Conservation (phyloP, 1,140 invertebrate genomes). For the Brachystomella parvula region DNA sequence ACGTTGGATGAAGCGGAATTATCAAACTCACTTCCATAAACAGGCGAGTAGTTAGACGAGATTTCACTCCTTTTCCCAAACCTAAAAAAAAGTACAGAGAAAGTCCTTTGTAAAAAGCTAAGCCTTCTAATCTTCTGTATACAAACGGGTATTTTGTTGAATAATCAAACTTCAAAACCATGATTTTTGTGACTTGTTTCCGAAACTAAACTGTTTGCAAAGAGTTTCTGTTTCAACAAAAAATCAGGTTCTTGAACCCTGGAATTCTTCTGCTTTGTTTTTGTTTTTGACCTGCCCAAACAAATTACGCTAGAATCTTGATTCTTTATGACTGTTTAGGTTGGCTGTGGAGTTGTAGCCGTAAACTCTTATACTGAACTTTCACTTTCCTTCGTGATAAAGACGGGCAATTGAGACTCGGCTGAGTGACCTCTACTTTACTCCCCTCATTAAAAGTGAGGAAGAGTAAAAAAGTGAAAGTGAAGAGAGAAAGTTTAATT, state of each 20-base stretch:
- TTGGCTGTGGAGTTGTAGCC: neutral
- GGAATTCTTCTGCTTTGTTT: too few species aligned
- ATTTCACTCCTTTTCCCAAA: conserved; percentile 27
- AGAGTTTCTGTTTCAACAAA: neutral
- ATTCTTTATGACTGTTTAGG: neutral
- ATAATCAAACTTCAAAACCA: neutral
- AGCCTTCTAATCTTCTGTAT: too few species aligned
- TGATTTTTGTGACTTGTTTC: neutral
- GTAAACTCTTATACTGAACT: neutral
- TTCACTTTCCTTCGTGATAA: neutral
- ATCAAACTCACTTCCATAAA: conserved; percentile 14
- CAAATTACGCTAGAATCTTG: neutral
- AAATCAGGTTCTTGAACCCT: too few species aligned
- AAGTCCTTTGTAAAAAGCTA: neutral
- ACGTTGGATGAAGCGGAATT: neutral
- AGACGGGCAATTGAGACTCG: neutral
- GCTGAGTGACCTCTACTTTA: neutral
- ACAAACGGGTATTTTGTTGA: neutral
- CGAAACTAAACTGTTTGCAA: neutral
- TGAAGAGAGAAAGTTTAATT: neutral
- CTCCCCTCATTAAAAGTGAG: neutral
- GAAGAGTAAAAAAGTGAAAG: neutral
- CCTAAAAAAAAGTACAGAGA: conserved; percentile 14
- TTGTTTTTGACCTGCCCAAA: too few species aligned
- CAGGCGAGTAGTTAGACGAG: conserved; percentile 10